Conservation (phyloP, 2,888 invertebrate genomes). For the Erynnis tages region DNA sequence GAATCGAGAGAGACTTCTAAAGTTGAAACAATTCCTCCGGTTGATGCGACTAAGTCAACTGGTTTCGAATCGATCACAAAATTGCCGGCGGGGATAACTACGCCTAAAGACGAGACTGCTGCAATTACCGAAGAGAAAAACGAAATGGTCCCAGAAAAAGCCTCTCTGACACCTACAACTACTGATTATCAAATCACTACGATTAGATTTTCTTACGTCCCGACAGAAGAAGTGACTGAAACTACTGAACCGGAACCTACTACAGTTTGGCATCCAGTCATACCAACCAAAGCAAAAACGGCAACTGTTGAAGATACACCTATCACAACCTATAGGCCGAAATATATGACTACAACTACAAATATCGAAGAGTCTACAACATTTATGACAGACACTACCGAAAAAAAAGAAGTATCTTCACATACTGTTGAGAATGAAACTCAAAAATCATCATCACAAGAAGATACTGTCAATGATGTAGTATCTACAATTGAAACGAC, state of each 20-base stretch:
- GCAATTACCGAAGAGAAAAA: constrained; percentile 49
- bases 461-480: constrained; percentile 7
- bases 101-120: constrained; percentile 63
- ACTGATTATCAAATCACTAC: constrained; percentile 71
- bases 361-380: constrained; percentile 55
- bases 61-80: constrained; percentile 78
- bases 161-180: constrained; percentile 39
- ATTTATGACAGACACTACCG: constrained; percentile 50
- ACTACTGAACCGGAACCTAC: constrained; percentile 41
- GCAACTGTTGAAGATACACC: constrained; percentile 51
- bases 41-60: constrained; percentile 59
- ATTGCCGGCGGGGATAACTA: constrained; percentile 66
- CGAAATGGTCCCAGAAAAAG: constrained; percentile 45
- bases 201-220: constrained; percentile 69
- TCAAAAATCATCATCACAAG: constrained; percentile 28
- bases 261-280: constrained; percentile 57
- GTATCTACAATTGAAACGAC: constrained; percentile 17
- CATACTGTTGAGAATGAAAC: constrained; percentile 50
- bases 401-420: constrained; percentile 58
- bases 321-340: constrained; percentile 72
- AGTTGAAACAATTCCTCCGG: constrained; percentile 53
- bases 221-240: constrained; percentile 50
- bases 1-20: constrained; percentile 40
- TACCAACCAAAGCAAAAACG: constrained; percentile 55
- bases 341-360: constrained; percentile 56